Evolutionary conservation across 2,113 vertebrate genomes (phyloP), one percentile per base, ranked within the genome.

Genomic region (Tor tambroides): DNA sequence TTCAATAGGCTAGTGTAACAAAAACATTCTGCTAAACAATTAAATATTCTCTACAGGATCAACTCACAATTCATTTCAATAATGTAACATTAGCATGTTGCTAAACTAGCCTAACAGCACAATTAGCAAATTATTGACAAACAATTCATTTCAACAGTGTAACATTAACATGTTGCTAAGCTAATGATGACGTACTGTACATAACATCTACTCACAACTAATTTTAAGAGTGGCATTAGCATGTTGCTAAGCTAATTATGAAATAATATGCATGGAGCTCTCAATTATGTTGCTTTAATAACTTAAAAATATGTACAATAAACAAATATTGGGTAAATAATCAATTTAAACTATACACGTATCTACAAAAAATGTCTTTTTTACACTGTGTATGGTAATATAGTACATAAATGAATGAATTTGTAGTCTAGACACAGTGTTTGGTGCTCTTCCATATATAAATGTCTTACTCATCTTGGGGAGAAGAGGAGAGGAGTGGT

Each of bases 391-490:
- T 65, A 88, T 74, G 77, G 35, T 85, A 59, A 88, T 77, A 80
- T 32, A 54, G 69, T 77, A 82, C 71, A 56, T 65, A 74, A 84
- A 56, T n/a, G 41, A 81, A 85, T 85, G 69, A 54, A 81, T 88
- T 49, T 75, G 65, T 74, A 56, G 61, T 85, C 71, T 88, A 77
- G 78, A 76, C 77, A 54, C 76, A 4, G 5, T 69, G 82, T 69
- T 63, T 79, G 46, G 41, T 74, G 56, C 41, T 19, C 43, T 86
- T 51, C 84, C 61, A 80, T 80, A 80, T 80, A 87, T 67, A 80
- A 79, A 88, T 75, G 80, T 71, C 86, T 89, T 63, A 35, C 71
- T 83, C 80, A 77, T 61, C 59, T 84, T 84, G 61, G 23, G 21
- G 30, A 30, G 85, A 74, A 67, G n/a, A 80, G 74, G 51, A 74